Evolutionary conservation across 2,113 vertebrate genomes (phyloP), one percentile per base, ranked within the genome.

Genomic region (Cottus gobio): DNA sequence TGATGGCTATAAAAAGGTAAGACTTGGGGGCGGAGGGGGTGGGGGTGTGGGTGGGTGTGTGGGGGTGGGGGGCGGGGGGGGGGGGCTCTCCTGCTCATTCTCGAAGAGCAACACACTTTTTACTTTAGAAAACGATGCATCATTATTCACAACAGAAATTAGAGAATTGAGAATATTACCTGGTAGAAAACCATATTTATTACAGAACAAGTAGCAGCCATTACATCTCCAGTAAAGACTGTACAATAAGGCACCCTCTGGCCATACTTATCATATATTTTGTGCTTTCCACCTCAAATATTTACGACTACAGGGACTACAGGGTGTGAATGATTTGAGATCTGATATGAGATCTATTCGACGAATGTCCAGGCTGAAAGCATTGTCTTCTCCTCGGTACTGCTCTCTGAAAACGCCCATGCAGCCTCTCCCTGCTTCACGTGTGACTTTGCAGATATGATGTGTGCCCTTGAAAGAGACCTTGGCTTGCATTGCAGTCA

Each of bases 361-460:
- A n/a, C 18, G 2, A 37, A 50, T 42, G 54, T 69, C 61, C 39
- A 48, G 44, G 80, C 50, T 9, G 5, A 66, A 3, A 44, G 50
- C 54, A 6, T 50, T 72, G 64, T n/a, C 18, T 39, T 39, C 15
- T 39, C 13, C 72, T 68, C 5, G 20, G 13, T 66, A 24, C 42
- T 18, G 22, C 31, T 74, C 7, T 71, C 52, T 37, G 73, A 74
- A 80, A 88, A 85, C 82, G 62, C 83, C 77, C 73, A 63, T 50
- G 9, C 71, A 80, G 85, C 68, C 83, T 85, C 87, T 80, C 80
- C 70, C 80, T 77, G 83, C 61, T 77, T 73, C 79, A 70, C 85
- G 86, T 91, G 83, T 93, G 92, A 94, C 93, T 94, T 94, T 94
- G 93, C 93, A 93, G 93, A 92, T 93, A 91, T 91, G 90, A 93